phyloP scores from a whole-genome alignment of 2,888 invertebrate species.

The Abscondita cerata region DNA sequence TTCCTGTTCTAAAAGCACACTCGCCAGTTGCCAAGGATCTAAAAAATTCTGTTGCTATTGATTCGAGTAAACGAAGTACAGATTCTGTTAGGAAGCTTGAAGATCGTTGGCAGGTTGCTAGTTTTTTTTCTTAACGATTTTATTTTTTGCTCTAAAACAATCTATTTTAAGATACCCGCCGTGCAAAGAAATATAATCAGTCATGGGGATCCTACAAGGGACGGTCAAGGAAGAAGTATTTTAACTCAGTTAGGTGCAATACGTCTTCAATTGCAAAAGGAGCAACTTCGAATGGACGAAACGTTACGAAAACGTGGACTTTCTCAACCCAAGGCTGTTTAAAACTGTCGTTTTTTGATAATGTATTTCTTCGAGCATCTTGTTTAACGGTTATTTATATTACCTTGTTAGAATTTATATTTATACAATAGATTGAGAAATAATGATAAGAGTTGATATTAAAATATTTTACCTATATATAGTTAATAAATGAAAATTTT shows the following conservation, averaged over 20 bases:
- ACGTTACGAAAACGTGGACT: conserved; percentile 54
- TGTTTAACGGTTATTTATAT: conserved; percentile 34
- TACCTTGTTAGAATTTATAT: conserved; percentile 31
- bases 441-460: conserved; percentile 31
- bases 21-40: conserved; percentile 58
- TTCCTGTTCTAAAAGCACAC: conserved; percentile 67
- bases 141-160: conserved; percentile 36
- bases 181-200: conserved; percentile 69
- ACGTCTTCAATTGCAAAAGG: conserved; percentile 70
- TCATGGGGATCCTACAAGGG: conserved; percentile 51
- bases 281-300: conserved; percentile 68
- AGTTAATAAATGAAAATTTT: conserved; percentile 21
- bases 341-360: conserved; percentile 41
- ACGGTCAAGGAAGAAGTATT: conserved; percentile 63
- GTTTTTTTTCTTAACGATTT: not conserved
- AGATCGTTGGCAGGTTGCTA: conserved; percentile 62
- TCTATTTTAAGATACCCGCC: conserved; percentile 63
- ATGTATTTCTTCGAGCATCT: conserved; percentile 23
- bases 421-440: conserved; percentile 30
- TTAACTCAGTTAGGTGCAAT: conserved; percentile 74
- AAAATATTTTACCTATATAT: conserved; percentile 29
- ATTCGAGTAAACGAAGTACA: conserved; percentile 49
- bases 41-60: conserved; percentile 55
- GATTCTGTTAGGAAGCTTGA: conserved; percentile 56
- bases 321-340: conserved; percentile 57